Evolutionary conservation across 2,113 vertebrate genomes (phyloP), one percentile per base, ranked within the genome.

Genomic region (Microtus richardsoni): DNA sequence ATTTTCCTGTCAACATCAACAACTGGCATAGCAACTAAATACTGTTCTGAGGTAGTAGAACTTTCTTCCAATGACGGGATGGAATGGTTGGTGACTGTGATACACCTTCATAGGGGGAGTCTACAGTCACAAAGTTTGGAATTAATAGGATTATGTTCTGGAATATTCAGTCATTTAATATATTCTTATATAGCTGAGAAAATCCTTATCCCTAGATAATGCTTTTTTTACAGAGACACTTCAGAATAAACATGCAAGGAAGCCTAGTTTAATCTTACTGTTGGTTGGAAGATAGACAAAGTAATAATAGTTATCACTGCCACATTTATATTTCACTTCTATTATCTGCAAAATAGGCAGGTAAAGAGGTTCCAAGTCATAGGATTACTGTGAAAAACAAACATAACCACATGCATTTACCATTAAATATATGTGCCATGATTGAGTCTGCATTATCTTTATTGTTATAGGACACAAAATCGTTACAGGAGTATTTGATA

Each of bases 301-400:
- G 66, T 74, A 92, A 33, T 68, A n/a, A 89, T 52, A 83, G 3
- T 82, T 92, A 47, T 16, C 28, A 74, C 39, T 44, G 10, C n/a
- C n/a, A 74, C 52, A 82, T 68, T 4, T 79, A 79, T 52, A 78
- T 68, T 3, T 79, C 26, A 75, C 19, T 75, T 64, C 47, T 33
- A 82, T 87, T 44, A 89, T 79, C 28, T 79, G 10, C 39, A 87
- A 91, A 95, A 73, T 88, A 44, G 41, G 33, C 36, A 96, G 14
- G 5, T 26, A 24, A 83, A 88, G 2, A 86, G 30, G 77, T 21
- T 91, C 30, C 30, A 41, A 19, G 41, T 91, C 39, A 78, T 12
- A 96, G 39, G 22, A 86, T 54, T 78, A 66, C 24, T 93, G 2
- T 33, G n/a, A 89, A 95, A 95, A 92, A n/a, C 26, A 71, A 91